phyloP scores from a whole-genome alignment of 2,113 vertebrate species.

The Typhlomys cinereus region DNA sequence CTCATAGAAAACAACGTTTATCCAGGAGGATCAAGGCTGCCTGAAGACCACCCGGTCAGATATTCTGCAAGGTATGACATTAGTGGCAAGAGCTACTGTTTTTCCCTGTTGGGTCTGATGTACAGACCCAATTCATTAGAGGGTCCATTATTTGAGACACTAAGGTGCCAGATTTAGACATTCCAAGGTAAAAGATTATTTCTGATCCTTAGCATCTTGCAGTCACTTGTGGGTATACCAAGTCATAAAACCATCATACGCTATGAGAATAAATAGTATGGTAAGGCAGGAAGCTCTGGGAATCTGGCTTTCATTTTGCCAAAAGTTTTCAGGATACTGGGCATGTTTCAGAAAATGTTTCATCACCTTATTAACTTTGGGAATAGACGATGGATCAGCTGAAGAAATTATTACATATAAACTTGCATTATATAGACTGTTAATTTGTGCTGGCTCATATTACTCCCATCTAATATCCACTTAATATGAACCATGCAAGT shows the following conservation, averaged over 20 bases:
- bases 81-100: not conserved
- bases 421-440: not conserved
- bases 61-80: not conserved
- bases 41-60: not conserved
- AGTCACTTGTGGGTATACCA: not conserved
- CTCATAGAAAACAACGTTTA: not conserved
- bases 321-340: not conserved
- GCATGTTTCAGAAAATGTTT: not conserved
- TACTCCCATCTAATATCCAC: not conserved
- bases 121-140: not conserved
- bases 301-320: not conserved
- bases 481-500: too few species aligned
- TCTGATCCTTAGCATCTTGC: not conserved
- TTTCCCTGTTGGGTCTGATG: not conserved
- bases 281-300: not conserved
- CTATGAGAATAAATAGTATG: not conserved
- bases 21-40: not conserved
- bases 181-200: not conserved
- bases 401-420: not conserved
- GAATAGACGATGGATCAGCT: not conserved
- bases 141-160: not conserved
- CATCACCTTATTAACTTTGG: not conserved
- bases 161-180: not conserved
- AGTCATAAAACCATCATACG: conserved; percentile 5
- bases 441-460: not conserved